A percentile compares a stretch with the other conserved stretches of the same genome.
phyloP scores from a whole-genome alignment of 2,113 vertebrate species.

The Emydura subglobosa region DNA sequence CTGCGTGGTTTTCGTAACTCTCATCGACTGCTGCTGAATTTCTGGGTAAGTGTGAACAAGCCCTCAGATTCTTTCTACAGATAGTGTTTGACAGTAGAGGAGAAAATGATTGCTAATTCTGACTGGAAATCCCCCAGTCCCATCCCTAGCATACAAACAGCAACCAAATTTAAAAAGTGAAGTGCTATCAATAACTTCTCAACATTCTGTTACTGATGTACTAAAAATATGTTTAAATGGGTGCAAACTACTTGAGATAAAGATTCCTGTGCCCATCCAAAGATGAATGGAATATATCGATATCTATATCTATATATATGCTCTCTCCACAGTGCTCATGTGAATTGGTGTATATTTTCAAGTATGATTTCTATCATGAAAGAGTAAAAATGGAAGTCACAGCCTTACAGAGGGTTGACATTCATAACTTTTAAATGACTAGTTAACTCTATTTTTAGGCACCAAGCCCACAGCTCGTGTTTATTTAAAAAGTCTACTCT shows the following conservation, averaged over 20 bases:
- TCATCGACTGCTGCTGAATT: too few relatives aligned
- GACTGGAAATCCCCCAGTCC: neutral
- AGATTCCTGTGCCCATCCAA: neutral
- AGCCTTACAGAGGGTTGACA: neutral
- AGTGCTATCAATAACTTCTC: neutral
- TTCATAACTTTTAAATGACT: neutral
- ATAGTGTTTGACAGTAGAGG: neutral
- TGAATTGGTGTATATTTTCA: neutral
- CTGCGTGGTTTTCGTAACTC: too few relatives aligned
- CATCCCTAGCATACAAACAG: neutral
- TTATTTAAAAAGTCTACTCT: neutral
- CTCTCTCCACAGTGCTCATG: neutral
- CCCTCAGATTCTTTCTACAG: neutral
- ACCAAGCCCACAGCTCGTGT: neutral
- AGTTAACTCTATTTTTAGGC: neutral
- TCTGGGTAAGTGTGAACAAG: too few relatives aligned
- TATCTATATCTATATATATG: neutral
- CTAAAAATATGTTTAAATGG: neutral
- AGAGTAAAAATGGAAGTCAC: neutral
- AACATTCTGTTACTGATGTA: neutral
- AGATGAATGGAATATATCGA: neutral
- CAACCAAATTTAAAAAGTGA: slow-evolving; percentile 16
- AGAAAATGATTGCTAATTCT: neutral
- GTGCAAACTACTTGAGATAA: neutral
- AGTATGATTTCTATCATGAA: neutral